Evolutionary conservation across 2,113 vertebrate genomes (phyloP).

Genomic region (Corythaeola cristata): DNA sequence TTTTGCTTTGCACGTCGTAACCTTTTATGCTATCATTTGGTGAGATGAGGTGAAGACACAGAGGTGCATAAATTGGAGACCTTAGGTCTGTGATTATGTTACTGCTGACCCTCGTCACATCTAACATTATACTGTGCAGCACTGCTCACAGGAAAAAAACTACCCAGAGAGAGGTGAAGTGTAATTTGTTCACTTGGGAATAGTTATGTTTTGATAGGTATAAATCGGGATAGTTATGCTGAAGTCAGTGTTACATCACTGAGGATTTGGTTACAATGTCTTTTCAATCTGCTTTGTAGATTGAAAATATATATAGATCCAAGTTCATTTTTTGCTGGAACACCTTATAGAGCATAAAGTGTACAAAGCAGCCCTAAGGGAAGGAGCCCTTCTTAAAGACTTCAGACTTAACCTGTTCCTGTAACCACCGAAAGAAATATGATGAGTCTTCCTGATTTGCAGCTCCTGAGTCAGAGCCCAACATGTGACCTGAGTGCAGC

Average conservation of each 20-base stretch:
- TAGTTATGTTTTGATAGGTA: not conserved
- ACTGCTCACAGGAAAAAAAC: not conserved
- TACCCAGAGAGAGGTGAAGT: not conserved
- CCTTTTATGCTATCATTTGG: conserved; percentile 69
- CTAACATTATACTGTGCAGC: not conserved
- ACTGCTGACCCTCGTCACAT: conserved; percentile 1
- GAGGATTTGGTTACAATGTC: not conserved
- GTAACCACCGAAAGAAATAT: not conserved
- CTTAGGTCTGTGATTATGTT: conserved; percentile 46
- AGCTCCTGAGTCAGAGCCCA: not conserved
- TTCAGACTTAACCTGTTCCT: not conserved
- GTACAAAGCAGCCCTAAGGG: not conserved
- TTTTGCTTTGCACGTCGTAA: conserved; percentile 65
- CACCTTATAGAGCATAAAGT: not conserved
- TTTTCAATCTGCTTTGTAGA: not conserved
- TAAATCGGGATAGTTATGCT: not conserved
- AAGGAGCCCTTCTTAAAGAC: not conserved
- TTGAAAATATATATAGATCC: not conserved
- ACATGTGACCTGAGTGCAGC: not conserved
- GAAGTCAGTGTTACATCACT: not conserved
- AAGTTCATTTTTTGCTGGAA: not conserved
- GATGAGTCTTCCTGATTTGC: not conserved
- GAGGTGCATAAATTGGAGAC: conserved; percentile 23
- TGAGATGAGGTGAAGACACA: conserved; percentile 39
- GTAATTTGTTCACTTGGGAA: not conserved